These are phyloP conservation scores for Chloropsis cyanopogon DNA, from an alignment of 2,113 vertebrate species.

Conservation along the genomic window DNA sequence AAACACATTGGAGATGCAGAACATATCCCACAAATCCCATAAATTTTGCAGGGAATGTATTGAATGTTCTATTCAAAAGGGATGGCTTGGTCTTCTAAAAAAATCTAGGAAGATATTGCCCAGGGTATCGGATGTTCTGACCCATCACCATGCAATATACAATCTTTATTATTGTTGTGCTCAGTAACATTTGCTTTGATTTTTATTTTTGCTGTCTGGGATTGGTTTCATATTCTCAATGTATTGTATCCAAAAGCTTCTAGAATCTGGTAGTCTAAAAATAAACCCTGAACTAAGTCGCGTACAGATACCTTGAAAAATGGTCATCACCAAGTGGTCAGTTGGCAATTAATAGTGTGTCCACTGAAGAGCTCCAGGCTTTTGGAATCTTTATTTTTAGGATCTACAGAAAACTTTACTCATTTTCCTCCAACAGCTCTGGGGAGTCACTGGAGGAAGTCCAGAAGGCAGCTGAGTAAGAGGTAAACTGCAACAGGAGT, in stretches of 20 bases:
- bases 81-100: neutral
- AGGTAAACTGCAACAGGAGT: neutral
- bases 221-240: neutral
- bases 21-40: neutral
- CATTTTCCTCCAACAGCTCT: neutral
- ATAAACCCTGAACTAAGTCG: fast-evolving
- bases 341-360: neutral
- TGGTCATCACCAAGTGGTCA: neutral
- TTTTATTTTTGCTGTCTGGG: neutral
- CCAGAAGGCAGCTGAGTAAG: neutral
- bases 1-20: neutral
- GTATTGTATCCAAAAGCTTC: neutral
- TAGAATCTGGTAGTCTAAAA: neutral
- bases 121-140: neutral
- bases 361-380: neutral
- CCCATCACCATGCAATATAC: neutral
- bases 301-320: neutral
- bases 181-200: neutral
- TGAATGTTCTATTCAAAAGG: neutral
- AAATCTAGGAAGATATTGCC: neutral
- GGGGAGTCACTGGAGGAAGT: neutral
- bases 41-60: neutral
- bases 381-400: neutral
- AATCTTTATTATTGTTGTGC: neutral
- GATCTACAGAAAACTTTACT: neutral